Evolutionary conservation across 2,888 invertebrate species (phyloP).

Genomic region (Sipunculus nudus): DNA sequence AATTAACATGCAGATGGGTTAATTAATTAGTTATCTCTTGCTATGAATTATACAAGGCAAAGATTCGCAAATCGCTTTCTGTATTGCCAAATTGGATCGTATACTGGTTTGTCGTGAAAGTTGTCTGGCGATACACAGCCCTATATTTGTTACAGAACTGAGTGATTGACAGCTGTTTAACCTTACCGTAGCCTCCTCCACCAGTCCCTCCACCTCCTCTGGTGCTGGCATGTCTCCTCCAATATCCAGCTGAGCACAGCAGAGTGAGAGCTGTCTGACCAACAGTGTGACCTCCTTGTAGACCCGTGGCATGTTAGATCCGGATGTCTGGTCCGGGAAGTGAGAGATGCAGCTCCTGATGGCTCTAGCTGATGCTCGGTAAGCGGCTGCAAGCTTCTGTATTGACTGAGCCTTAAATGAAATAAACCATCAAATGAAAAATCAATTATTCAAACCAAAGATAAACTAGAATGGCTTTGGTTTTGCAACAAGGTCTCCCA

Average conservation of each 20-base stretch:
- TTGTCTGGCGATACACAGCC: no score
- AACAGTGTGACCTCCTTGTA: slow-evolving; percentile 53
- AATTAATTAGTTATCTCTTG: no score
- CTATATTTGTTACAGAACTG: no score
- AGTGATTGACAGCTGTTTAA: no score
- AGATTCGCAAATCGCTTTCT: no score
- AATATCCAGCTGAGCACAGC: slow-evolving; percentile 37
- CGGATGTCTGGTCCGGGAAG: slow-evolving; percentile 44
- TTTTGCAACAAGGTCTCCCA: no score
- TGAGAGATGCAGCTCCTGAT: slow-evolving; percentile 57
- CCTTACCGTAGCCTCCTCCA: slow-evolving; percentile 24
- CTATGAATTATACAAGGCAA: no score
- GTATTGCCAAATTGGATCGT: no score
- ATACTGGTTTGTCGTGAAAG: no score
- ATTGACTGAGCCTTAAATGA: slow-evolving; percentile 50
- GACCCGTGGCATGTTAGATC: slow-evolving; percentile 48
- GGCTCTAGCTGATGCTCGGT: slow-evolving; percentile 54
- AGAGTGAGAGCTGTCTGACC: slow-evolving; percentile 41
- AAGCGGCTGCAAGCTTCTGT: slow-evolving; percentile 49
- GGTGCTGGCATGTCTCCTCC: slow-evolving; percentile 23
- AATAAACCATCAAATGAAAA: slow-evolving; percentile 1
- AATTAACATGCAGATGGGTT: no score
- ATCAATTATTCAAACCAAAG: no score
- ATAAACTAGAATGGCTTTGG: no score
- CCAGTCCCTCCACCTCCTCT: slow-evolving; percentile 18